These are phyloP conservation scores for Serinus canaria DNA, from an alignment of 2,113 vertebrate species.

Conservation along the genomic window DNA sequence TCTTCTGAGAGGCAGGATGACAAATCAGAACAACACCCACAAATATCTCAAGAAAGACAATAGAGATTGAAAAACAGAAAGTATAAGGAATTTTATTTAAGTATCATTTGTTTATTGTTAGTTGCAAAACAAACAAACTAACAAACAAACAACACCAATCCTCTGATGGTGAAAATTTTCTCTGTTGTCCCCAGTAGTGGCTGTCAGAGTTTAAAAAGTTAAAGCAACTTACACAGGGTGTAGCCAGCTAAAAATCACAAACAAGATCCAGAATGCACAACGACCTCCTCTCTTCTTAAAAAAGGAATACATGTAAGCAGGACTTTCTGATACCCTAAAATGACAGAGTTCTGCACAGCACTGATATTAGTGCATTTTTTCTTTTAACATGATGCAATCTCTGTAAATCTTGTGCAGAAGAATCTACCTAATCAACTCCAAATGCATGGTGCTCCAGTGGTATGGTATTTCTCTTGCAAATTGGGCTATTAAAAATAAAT, in stretches of 20 bases:
- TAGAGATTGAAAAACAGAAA: neutral
- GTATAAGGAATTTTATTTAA: neutral
- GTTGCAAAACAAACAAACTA: neutral
- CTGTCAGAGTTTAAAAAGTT: neutral
- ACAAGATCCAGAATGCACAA: neutral
- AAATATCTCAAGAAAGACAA: neutral
- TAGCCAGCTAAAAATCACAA: neutral
- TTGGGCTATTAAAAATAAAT: constrained; percentile 32
- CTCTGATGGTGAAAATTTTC: neutral
- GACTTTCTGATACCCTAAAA: neutral
- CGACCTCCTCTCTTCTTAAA: neutral
- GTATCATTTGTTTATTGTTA: neutral
- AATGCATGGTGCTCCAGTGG: neutral
- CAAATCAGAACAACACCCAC: neutral
- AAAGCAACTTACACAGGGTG: neutral
- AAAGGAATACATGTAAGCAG: neutral
- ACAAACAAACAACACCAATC: neutral
- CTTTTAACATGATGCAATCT: neutral
- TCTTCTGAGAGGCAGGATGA: neutral
- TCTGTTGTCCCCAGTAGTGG: neutral
- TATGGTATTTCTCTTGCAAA: neutral
- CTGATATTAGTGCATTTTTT: neutral
- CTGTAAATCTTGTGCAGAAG: neutral
- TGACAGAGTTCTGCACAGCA: neutral
- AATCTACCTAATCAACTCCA: constrained; percentile 7